Base-by-base conservation (phyloP, 2,113 vertebrate species). In the Isichthys henryi region DNA sequence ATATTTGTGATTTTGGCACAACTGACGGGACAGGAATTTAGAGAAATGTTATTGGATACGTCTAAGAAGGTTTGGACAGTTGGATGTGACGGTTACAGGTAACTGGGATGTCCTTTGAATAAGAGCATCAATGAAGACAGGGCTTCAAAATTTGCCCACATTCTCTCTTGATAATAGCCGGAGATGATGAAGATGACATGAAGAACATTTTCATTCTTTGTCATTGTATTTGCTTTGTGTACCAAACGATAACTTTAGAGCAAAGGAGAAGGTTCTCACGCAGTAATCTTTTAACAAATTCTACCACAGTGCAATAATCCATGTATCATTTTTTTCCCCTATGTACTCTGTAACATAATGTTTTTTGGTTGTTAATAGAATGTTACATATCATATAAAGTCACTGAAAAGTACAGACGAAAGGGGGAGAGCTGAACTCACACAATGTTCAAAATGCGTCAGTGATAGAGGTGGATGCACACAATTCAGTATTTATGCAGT, bases 301-400 rank as follows among this genome's bases (percentile, higher is more conserved):
- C 87, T 89, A 91, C 90, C 88, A 45, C 91, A 89, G 92, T 94
- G 93, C 93, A 94, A 94, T 95, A 94, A 92, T 89, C 66, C 77
- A n/a, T 92, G 80, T 91, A 92, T 90, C 88, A 89, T 88, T 21
- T 52, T 17, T 11, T 19, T 45, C 86, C 49, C 82, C 88, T 92
- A 90, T 92, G 91, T 92, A 90, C 89, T 90, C 90, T 92, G 87
- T 77, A 77, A 74, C 52, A 58, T 50, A 46, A 45, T 80, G 27
- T 80, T 89, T 93, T 91, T 80, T 56, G 91, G 86, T 92, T 90
- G 88, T 91, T 90, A 90, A 92, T 90, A 92, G 92, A 94, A 95
- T 94, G 93, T 93, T 92, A n/a, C 66, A 83, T 49, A 92, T 93
- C 89, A 88, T 53, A 58, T 43, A 66, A 49, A 88, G 52, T 15